Evolutionary conservation across 2,888 invertebrate species (phyloP).

Genomic region (Baronia brevicornis): DNA sequence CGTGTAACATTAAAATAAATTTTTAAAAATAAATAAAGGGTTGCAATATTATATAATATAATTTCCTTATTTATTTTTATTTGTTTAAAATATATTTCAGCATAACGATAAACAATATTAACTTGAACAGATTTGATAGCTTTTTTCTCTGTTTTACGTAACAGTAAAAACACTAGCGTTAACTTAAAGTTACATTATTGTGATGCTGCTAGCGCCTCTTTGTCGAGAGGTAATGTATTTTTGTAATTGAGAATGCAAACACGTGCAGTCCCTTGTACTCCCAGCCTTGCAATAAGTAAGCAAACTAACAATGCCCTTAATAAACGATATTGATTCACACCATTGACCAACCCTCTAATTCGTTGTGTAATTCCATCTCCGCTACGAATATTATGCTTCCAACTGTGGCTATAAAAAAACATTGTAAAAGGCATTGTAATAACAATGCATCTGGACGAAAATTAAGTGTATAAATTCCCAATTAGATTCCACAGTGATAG

Average conservation of each 20-base stretch:
- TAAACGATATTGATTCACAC: slow-evolving; percentile 53
- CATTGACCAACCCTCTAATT: slow-evolving; percentile 53
- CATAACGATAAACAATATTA: too few species aligned
- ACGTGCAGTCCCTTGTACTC: slow-evolving; percentile 27
- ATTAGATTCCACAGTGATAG: too few species aligned
- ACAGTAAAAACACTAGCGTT: slow-evolving; percentile 1
- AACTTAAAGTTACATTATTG: slow-evolving; percentile 2
- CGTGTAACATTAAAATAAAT: too few species aligned
- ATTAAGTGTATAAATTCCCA: too few species aligned
- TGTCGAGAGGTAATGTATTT: slow-evolving; percentile 19
- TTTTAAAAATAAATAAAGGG: too few species aligned
- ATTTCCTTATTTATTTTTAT: too few species aligned
- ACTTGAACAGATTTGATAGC: too few species aligned
- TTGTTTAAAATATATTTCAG: too few species aligned
- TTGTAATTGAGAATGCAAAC: slow-evolving; percentile 25
- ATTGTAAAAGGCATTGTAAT: slow-evolving; percentile 19
- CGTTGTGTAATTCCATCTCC: slow-evolving; percentile 41
- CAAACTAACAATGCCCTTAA: slow-evolving; percentile 44
- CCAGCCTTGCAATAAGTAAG: slow-evolving; percentile 27
- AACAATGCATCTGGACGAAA: slow-evolving; percentile 12
- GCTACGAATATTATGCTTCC: slow-evolving; percentile 51
- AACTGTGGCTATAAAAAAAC: slow-evolving; percentile 46
- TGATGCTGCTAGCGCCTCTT: slow-evolving; percentile 11
- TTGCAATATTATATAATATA: too few species aligned
- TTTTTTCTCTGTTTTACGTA: neutral